These are phyloP conservation scores for Dipodomys stephensi DNA, from an alignment of 2,113 vertebrate species.

Conservation along the genomic window DNA sequence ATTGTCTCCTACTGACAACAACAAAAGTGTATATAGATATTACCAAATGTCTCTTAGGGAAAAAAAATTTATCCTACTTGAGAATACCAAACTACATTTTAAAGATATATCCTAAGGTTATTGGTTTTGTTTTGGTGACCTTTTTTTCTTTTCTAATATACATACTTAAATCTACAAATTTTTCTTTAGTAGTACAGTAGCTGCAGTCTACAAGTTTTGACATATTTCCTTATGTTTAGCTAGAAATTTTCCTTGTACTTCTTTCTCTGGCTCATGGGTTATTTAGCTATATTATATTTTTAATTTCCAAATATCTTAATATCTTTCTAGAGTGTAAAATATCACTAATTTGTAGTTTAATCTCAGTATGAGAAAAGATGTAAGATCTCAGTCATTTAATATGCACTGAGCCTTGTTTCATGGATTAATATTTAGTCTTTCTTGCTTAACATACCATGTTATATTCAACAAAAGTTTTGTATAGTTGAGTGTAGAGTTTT, in stretches of 20 bases:
- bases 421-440: constrained; percentile 2
- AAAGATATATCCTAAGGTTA: too few species aligned
- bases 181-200: neutral
- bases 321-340: neutral
- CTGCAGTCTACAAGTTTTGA: neutral
- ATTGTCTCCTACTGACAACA: neutral
- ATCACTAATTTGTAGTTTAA: constrained; percentile 3
- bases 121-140: neutral
- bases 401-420: neutral
- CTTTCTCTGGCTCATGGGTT: neutral
- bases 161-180: constrained; percentile 13
- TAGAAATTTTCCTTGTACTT: constrained; percentile 4
- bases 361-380: neutral
- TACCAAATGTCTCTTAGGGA: neutral
- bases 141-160: neutral
- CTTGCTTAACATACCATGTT: neutral
- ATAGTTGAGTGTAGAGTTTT: neutral
- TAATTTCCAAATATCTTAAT: constrained; percentile 13
- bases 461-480: neutral
- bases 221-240: neutral
- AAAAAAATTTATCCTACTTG: neutral
- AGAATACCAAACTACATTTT: neutral
- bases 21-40: neutral
- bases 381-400: neutral
- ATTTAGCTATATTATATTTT: neutral